Conservation (phyloP, 2,797 vertebrate genomes). For the Enteromius viviparus region DNA sequence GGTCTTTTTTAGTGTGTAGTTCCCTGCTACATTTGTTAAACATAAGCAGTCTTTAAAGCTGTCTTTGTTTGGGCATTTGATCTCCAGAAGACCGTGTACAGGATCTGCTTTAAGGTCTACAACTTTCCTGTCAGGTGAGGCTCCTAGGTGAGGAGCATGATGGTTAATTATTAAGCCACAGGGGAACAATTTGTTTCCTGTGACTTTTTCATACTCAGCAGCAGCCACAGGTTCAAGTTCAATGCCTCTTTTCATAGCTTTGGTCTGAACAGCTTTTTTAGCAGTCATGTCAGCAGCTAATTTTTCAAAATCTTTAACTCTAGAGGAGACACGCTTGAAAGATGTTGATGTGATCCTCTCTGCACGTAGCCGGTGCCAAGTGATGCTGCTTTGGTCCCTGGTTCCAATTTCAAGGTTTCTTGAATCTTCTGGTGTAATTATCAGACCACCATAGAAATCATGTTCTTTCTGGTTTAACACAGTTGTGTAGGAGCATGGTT, state of each 20-base stretch:
- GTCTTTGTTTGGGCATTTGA: too few species aligned
- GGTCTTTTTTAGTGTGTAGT: too few species aligned
- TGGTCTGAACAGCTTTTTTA: neutral
- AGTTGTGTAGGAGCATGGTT: too few species aligned
- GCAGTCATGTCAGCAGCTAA: neutral
- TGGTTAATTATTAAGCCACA: neutral
- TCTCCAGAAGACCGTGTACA: too few species aligned
- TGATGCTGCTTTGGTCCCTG: neutral
- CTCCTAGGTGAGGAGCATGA: neutral
- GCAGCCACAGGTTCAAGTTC: neutral
- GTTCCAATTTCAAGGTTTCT: neutral
- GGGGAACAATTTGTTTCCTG: neutral
- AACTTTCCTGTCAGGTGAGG: too few species aligned
- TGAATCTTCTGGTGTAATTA: neutral
- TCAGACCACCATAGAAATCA: too few species aligned
- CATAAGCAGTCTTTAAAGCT: too few species aligned
- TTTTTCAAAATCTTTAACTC: neutral
- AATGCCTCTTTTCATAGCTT: neutral
- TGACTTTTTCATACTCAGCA: neutral
- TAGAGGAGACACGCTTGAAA: neutral
- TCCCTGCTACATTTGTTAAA: too few species aligned
- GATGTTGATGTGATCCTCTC: conserved; percentile 3
- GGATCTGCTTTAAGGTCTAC: too few species aligned
- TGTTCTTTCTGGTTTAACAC: too few species aligned
- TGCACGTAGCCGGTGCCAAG: neutral